Evolutionary conservation across 2,797 vertebrate species (phyloP), one percentile per base, ranked within the genome.

Genomic region (Yasuhikotakia modesta): DNA sequence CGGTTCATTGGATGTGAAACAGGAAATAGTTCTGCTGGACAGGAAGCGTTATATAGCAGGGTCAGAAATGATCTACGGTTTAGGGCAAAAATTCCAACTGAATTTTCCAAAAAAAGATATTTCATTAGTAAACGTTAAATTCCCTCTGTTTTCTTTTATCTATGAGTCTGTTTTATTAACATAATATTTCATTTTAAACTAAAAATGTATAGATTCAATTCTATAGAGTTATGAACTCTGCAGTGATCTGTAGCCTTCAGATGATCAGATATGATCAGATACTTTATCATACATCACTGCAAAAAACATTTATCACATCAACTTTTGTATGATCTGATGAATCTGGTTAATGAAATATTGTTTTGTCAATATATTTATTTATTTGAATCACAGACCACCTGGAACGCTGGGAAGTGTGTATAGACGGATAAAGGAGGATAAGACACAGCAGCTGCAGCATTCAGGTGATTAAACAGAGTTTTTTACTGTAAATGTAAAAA

Each of bases 381-480:
- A 4, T 24, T 55, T 57, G 22, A 22, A 12, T 55, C 19, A 5
- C 21, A 24, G 21, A 57, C 53, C 21, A 57, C 11, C 21, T 57
- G 4, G 53, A 57, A 57, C 24, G 21, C 2, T 57, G 13, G 12
- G 24, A 8, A 43, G 7, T 21, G 50, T 8, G 22, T 58, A 30
- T 21, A 76, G 13, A 43, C 32, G 30, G 7, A 50, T 60, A 16
- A 16, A 58, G 67, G 12, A 66, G 21, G 16, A 5, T 3, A 46
- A 39, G 13, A 32, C 17, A 58, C 43, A 27, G 46, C 27, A 76
- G 43, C 74, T 68, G 30, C 60, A 68, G 35, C 39, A 60, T 69
- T 35, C 43, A 69, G n/a, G 24, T 77, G 43, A 50, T 60, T 69
- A 77, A 69, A 13, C 19, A 39, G 24, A n/a, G 16, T 50, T 70